Conservation (phyloP, 2,888 invertebrate species). For the Linyphia triangularis region DNA sequence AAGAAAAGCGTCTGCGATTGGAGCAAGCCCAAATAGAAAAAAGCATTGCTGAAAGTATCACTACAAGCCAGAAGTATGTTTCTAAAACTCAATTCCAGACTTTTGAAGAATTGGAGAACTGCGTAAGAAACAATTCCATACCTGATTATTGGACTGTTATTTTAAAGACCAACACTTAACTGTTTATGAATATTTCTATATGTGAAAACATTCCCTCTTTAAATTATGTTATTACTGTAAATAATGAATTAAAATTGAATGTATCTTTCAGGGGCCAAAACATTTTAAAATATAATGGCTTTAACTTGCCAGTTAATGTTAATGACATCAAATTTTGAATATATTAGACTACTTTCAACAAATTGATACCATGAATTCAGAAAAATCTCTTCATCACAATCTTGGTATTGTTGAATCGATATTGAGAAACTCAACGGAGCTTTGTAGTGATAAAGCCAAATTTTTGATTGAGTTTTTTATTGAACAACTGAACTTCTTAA, state of each 20-base stretch:
- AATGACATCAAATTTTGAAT: not conserved
- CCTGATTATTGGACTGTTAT: not conserved
- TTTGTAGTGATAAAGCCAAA: not conserved
- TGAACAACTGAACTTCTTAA: not conserved
- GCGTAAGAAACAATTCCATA: not conserved
- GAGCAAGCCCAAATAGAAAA: not conserved
- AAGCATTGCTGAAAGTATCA: not conserved
- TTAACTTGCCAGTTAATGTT: not conserved
- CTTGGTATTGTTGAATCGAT: not conserved
- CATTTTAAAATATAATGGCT: not conserved
- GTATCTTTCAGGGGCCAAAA: not conserved
- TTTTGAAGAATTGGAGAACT: slow-evolving; percentile 4
- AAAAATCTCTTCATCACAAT: not conserved
- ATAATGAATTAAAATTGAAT: not conserved
- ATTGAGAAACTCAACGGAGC: not conserved
- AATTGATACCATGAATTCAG: not conserved
- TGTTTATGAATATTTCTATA: not conserved
- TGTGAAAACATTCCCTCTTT: not conserved
- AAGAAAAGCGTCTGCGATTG: not conserved
- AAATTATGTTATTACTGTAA: not conserved
- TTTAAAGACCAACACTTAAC: not conserved
- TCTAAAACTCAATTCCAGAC: not conserved
- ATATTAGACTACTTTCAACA: not conserved
- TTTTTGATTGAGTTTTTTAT: slow-evolving; percentile 17
- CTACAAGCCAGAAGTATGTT: not conserved